Percentiles rank a stretch among this genome's conserved stretches.
Evolutionary conservation across 2,888 invertebrate species (phyloP).

Genomic region (Drosophila demipolita): DNA sequence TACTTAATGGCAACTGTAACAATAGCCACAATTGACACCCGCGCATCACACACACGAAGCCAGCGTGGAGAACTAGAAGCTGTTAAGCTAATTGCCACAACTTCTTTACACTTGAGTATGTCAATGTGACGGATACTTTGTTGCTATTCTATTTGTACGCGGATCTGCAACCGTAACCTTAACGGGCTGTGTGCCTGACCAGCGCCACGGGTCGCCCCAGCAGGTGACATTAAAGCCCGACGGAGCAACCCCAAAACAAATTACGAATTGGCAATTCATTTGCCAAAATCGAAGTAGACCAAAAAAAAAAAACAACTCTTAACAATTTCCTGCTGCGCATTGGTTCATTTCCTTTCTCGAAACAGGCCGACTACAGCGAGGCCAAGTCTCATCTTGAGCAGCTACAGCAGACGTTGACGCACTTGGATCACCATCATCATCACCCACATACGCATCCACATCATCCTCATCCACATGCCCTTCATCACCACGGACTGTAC

Average conservation of each 20-base stretch:
- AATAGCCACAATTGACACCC: slow-evolving; percentile 70
- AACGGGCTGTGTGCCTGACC: slow-evolving; percentile 36
- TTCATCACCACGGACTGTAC: slow-evolving; percentile 66
- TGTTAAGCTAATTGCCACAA: slow-evolving; percentile 81
- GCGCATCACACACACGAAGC: slow-evolving; percentile 38
- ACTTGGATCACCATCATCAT: slow-evolving; percentile 70
- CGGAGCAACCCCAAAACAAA: slow-evolving; percentile 37
- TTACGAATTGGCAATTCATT: slow-evolving; percentile 65
- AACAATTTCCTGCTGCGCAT: slow-evolving; percentile 83
- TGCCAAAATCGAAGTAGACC: slow-evolving; percentile 46
- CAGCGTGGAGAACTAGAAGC: slow-evolving; percentile 56
- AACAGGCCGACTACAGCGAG: slow-evolving; percentile 73
- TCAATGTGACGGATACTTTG: slow-evolving; percentile 70
- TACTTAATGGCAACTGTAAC: slow-evolving; percentile 79
- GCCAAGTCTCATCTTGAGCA: slow-evolving; percentile 77
- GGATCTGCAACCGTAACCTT: slow-evolving; percentile 52
- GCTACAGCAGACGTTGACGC: slow-evolving; percentile 73
- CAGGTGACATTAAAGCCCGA: slow-evolving; percentile 73
- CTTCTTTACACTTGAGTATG: slow-evolving; percentile 71
- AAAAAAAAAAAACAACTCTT: slow-evolving; percentile 64
- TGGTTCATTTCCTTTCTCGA: slow-evolving; percentile 81
- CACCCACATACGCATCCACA: slow-evolving; percentile 54
- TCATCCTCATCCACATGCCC: slow-evolving; percentile 15
- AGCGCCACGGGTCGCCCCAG: slow-evolving; percentile 55
- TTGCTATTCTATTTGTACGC: slow-evolving; percentile 27